These are phyloP conservation scores for Aramus guarauna DNA, from an alignment of 2,113 vertebrate genomes.

Conservation along the genomic window DNA sequence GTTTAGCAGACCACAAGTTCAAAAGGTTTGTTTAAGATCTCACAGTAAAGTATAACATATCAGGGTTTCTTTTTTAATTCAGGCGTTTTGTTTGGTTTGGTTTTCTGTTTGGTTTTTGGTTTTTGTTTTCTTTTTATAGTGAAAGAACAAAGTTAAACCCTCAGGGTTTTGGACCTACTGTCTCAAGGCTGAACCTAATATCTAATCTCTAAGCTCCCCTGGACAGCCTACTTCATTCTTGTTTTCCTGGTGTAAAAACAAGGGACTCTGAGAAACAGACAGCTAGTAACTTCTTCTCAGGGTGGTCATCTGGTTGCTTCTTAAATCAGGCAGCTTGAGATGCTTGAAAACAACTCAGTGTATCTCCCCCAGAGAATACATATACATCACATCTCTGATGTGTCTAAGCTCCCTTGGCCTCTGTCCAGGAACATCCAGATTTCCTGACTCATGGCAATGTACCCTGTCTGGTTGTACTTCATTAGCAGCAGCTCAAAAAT, in stretches of 20 bases:
- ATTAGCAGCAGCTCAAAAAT: constrained; percentile 28
- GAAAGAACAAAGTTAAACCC: neutral
- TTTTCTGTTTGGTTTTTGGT: too few relatives aligned
- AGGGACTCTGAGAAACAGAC: neutral
- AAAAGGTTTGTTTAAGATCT: neutral
- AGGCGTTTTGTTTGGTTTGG: neutral
- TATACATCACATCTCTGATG: neutral
- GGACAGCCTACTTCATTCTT: neutral
- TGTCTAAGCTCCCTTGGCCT: neutral
- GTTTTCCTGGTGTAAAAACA: neutral
- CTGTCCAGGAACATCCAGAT: constrained; percentile 29
- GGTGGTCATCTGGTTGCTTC: neutral
- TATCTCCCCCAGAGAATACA: neutral
- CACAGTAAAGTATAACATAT: neutral
- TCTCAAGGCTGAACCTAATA: neutral
- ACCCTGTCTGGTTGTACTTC: constrained; percentile 20
- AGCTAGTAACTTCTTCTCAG: neutral
- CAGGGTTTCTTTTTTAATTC: neutral
- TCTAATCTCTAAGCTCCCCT: neutral
- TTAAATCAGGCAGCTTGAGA: neutral
- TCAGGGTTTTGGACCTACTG: neutral
- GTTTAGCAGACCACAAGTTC: neutral
- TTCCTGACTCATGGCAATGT: constrained; percentile 42
- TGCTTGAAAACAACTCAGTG: neutral
- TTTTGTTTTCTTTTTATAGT: neutral